These are phyloP conservation scores for Lates calcarifer DNA, from an alignment of 2,113 vertebrate species.

Conservation along the genomic window DNA sequence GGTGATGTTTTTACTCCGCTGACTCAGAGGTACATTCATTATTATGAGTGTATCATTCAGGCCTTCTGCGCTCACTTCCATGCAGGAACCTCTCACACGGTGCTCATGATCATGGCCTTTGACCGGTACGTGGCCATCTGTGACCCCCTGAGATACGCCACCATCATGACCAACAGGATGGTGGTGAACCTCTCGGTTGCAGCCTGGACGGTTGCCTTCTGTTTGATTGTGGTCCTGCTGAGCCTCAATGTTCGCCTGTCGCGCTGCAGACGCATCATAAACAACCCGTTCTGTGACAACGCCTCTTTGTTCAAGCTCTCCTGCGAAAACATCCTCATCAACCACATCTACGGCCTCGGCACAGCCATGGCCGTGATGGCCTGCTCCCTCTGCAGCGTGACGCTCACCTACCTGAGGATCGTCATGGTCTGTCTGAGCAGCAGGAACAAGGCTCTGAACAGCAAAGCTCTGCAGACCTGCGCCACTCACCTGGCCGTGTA, in stretches of 20 bases:
- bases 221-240: conserved; percentile 26
- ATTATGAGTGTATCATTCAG: conserved; percentile 70
- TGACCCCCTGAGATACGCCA: no score
- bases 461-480: conserved; percentile 74
- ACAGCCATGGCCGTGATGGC: conserved; percentile 33
- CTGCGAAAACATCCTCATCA: conserved; percentile 64
- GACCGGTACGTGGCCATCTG: no score
- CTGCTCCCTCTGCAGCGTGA: conserved; percentile 52
- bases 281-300: conserved; percentile 75
- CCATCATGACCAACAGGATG: no score
- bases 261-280: conserved; percentile 60
- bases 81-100: no score
- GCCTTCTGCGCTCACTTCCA: conserved; percentile 73
- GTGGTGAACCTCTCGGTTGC: no score
- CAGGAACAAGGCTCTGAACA: conserved; percentile 47
- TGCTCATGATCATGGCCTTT: no score
- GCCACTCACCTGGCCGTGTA: conserved; percentile 67
- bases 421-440: conserved; percentile 42
- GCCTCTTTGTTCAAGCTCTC: conserved; percentile 75
- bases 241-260: conserved; percentile 61
- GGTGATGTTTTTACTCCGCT: conserved; percentile 31
- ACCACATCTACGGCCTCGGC: conserved; percentile 67
- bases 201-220: conserved; percentile 63
- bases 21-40: conserved; percentile 42
- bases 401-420: conserved; percentile 73